These are phyloP conservation scores for Dicyrtoma fusca DNA, from an alignment of 2,888 invertebrate species.

Conservation along the genomic window DNA sequence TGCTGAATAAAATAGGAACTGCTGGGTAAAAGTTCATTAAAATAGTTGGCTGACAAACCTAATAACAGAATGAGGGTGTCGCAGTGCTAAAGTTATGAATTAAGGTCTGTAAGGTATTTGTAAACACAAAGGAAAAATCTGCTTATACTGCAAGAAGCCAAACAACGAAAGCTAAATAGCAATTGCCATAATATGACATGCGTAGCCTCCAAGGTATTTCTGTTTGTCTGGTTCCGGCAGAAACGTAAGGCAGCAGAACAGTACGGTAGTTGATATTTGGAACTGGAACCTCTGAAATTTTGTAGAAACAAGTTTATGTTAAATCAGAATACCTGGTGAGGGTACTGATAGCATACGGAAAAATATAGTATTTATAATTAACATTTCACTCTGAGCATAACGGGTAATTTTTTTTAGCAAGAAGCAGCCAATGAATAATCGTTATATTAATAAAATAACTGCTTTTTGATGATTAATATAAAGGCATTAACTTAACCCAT, in stretches of 20 bases:
- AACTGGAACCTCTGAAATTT: slow-evolving; percentile 44
- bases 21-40: no score
- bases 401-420: neutral
- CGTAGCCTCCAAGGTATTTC: neutral
- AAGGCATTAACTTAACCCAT: neutral
- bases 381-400: neutral
- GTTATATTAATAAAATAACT: no score
- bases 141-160: no score
- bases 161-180: no score
- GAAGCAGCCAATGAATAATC: no score
- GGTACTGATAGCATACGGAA: neutral
- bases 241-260: slow-evolving; percentile 38
- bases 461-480: neutral
- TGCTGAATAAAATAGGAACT: no score
- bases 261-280: slow-evolving; percentile 47
- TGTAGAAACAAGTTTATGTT: neutral
- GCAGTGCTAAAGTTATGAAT: no score
- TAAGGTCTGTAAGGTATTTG: neutral
- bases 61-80: no score
- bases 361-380: neutral
- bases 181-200: neutral
- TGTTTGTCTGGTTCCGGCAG: neutral
- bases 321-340: neutral
- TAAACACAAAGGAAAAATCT: neutral
- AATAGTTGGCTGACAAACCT: no score